Base-by-base conservation (phyloP, 2,797 vertebrate genomes). In the Siniperca undulata region DNA sequence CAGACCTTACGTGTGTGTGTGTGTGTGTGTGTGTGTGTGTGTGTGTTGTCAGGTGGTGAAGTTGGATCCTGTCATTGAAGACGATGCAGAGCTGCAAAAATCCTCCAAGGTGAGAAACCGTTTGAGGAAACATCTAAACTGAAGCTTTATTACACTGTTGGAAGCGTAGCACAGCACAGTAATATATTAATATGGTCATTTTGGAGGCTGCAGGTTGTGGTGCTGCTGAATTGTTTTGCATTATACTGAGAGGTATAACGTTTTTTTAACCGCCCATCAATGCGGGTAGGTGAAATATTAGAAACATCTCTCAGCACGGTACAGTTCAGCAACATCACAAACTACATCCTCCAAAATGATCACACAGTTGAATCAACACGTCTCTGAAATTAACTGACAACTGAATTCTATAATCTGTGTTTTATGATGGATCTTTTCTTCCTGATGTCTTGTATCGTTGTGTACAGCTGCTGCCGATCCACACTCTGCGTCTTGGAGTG, bases 401-500 rank as follows among this genome's bases (percentile, higher is more conserved):
- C 9, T 40, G 10, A 40, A 40, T 11, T 40, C 40, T 40, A 2
- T 2, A 40, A 2, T 40, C 40, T 10, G 8, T 40, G 40, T 40
- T 40, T 40, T n/a, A 10, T 40, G 8, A 10, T 40, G 40, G 1
- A 9, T 40, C 40, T 40, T 2, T 40, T 40, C 22, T 7, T 36
- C 44, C 24, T 62, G 2, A 11, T 50, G 9, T 69, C n/a, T 62
- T 55, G 40, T 48, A 0, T 61, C 2, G 2, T 7, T 42, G 12
- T 0, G 3, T 27, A 0, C 68, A 99, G 98, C 94, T 99, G 58
- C 93, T 99, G 55, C 98, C 98, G 5, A 95, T 99, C 83, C 98
- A 99, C 90, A 97, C 97, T 0, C 93, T 98, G 93, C 97, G 98
- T 78, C 94, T 99, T 13, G 98, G 98, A 0, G 95, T 99, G 40